phyloP scores from a whole-genome alignment of 2,113 vertebrate species.

The Notarius quadriscutis region DNA sequence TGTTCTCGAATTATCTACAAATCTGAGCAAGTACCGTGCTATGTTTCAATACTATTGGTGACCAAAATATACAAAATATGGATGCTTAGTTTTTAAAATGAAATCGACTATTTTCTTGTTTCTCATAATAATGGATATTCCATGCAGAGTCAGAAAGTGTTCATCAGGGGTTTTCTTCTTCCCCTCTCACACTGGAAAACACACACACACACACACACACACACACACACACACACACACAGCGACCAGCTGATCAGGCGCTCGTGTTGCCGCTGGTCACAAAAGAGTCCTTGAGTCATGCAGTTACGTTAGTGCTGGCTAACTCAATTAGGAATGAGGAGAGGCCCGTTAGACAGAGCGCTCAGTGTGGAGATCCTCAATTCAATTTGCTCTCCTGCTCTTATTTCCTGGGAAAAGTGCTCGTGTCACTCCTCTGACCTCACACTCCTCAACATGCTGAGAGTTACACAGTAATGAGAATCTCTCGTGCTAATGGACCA shows the following conservation, averaged over 20 bases:
- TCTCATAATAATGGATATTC: background rate
- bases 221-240: constrained; percentile 30
- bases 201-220: constrained; percentile 24
- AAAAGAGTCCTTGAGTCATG: constrained; percentile 58
- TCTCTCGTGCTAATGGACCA: constrained; percentile 17
- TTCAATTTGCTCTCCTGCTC: constrained; percentile 51
- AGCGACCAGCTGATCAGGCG: constrained; percentile 60
- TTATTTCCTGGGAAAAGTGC: constrained; percentile 37
- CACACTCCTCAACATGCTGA: constrained; percentile 7
- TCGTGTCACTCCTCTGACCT: constrained; percentile 33
- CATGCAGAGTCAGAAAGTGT: background rate
- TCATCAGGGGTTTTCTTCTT: constrained; percentile 31
- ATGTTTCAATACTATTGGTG: background rate
- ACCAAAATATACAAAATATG: background rate
- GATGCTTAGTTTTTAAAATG: background rate
- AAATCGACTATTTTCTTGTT: background rate
- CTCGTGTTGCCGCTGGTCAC: constrained; percentile 56
- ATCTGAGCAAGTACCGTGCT: background rate
- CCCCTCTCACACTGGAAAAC: constrained; percentile 30
- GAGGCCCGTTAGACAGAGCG: constrained; percentile 52
- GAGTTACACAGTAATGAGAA: constrained; percentile 21
- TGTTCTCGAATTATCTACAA: background rate
- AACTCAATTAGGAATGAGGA: constrained; percentile 62
- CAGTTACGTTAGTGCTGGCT: constrained; percentile 63
- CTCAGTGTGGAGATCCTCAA: constrained; percentile 59